These are phyloP conservation scores for Colletes collaris DNA, from an alignment of 2,888 invertebrate species.

Conservation along the genomic window DNA sequence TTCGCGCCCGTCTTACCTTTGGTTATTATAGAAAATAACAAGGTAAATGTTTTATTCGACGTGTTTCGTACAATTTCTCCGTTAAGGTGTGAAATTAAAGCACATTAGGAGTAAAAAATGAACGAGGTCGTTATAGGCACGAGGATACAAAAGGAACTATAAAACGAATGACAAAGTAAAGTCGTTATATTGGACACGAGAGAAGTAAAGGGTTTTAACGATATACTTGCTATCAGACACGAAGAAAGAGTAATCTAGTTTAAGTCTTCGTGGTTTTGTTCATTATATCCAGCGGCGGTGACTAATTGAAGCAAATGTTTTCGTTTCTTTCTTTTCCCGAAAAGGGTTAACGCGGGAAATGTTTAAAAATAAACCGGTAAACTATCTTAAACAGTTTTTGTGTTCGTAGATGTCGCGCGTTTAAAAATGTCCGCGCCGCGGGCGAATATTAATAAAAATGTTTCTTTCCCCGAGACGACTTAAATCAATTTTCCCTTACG, in stretches of 20 bases:
- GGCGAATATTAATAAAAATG: neutral
- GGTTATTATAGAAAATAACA: too few species aligned
- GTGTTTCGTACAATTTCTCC: too few species aligned
- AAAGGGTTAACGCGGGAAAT: neutral
- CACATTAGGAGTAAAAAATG: neutral
- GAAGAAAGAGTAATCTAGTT: slow-evolving; percentile 5
- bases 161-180: neutral
- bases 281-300: neutral
- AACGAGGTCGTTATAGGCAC: too few species aligned
- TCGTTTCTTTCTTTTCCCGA: slow-evolving; percentile 4
- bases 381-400: too few species aligned
- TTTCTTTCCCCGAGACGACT: slow-evolving; percentile 11
- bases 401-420: too few species aligned
- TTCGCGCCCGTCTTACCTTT: too few species aligned
- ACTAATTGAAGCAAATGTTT: neutral
- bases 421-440: neutral
- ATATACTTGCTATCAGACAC: neutral
- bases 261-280: neutral
- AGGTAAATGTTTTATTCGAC: too few species aligned
- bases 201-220: neutral
- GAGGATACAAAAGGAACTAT: neutral
- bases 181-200: neutral
- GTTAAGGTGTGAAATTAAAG: neutral
- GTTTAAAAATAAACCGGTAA: neutral
- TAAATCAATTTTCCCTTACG: slow-evolving; percentile 62